A percentile compares a stretch with the other conserved stretches of the same genome.
phyloP scores from a whole-genome alignment of 1,140 invertebrate genomes.

The Tetraneura akinire region DNA sequence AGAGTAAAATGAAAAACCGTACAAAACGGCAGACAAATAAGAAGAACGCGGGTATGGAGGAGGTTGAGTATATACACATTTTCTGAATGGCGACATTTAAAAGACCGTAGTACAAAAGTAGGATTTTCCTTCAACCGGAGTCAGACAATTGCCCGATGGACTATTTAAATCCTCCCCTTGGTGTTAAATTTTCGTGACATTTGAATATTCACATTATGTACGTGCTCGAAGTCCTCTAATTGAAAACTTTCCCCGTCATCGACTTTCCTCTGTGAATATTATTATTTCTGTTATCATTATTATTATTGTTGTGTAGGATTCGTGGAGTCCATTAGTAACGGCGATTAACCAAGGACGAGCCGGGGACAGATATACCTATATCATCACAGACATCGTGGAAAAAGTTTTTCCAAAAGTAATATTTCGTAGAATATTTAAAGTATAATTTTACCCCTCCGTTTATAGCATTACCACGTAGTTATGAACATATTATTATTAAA shows the following conservation, averaged over 20 bases:
- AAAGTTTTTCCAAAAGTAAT: neutral
- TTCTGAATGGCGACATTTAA: constrained; percentile 1
- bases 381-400: neutral
- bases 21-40: neutral
- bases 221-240: constrained; percentile 42
- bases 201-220: constrained; percentile 47
- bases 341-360: constrained; percentile 4
- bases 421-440: neutral
- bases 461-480: neutral
- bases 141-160: constrained; percentile 11
- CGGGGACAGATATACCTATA: neutral
- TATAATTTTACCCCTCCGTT: neutral
- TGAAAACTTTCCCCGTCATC: constrained; percentile 19
- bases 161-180: neutral
- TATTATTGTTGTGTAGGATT: constrained; percentile 3
- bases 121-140: neutral
- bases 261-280: constrained; percentile 3
- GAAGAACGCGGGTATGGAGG: neutral
- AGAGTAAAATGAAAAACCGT: constrained; percentile 24
- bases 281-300: constrained; percentile 34
- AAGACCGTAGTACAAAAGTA: neutral
- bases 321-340: constrained; percentile 23
- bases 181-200: neutral
- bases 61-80: neutral
- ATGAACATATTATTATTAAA: neutral